Evolutionary conservation across 1,140 invertebrate genomes (phyloP).

Genomic region (fruit fly (Drosophila melanogaster)): Release_6_plus_ISO1_MT NT_033777.3:7416501-7417000

Average conservation of each 20-base stretch:
- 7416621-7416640: conserved; percentile 65
- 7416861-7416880: conserved; percentile 59
- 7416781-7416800: conserved; percentile 77
- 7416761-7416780: conserved; percentile 63
- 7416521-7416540: too few relatives aligned
- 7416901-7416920: conserved; percentile 53
- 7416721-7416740: conserved; percentile 42
- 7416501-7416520: too few relatives aligned
- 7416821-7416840: conserved; percentile 19
- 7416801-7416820: conserved; percentile 74
- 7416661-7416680: conserved; percentile 29
- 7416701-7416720: conserved; percentile 6
- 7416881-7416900: conserved; percentile 55
- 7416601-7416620: conserved; percentile 82
- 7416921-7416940: conserved; percentile 47
- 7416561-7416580: conserved; percentile 1
- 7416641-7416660: conserved; percentile 67
- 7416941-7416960: conserved; percentile 76
- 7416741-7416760: conserved; percentile 48
- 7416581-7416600: conserved; percentile 54
- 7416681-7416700: conserved; percentile 26
- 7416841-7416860: background rate
- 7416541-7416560: too few relatives aligned
- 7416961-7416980: conserved; percentile 51
- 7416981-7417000: conserved; percentile 67